Evolutionary conservation across 2,888 invertebrate genomes (phyloP), one percentile per base, ranked within the genome.

Genomic region (Coecobrya sp.): DNA sequence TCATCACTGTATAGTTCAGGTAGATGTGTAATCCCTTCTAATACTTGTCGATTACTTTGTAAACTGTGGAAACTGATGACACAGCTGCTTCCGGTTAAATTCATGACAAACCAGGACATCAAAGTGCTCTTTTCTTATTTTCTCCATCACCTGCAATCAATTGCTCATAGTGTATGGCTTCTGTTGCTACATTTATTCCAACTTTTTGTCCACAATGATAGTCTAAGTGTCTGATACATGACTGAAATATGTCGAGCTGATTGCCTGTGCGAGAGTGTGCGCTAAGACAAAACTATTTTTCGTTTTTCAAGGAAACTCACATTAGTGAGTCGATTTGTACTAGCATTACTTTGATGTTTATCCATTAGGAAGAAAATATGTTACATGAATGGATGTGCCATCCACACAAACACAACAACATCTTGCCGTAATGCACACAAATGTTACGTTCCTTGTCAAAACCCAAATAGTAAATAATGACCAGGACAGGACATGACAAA

Each of bases 41-140:
- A 82, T 81, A 22, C 86, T 81, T 68, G 81, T 82, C 91, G 87
- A 87, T 91, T 87, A 87, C 59, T 22, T 10, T 68, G 62, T 52
- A 82, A 86, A 91, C 65, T 79, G 86, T 45, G 30, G 73, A 84
- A 91, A 91, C 86, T 82, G 81, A 82, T 87, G 91, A 82, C 91
- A 59, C 91, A 91, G 91, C 91, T 87, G 91, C 87, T 91, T 91
- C 91, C 91, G 91, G 87, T 84, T 84, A 10, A 81, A 87, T 91
- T 45, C 86, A 91, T 86, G 86, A 85, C 59, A 62, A 88, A 68
- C 68, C 68, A 27, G 22, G 13, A 45, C 25, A 49, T 27, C 45
- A 82, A 68, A 27, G 25, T 59, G 42, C 55, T 42, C 59, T 79
- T 88, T 90, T 27, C 73, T 42, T 85, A 16, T 45, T 90, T 11